A percentile compares a stretch with the other conserved stretches of the same genome.
phyloP scores from a whole-genome alignment of 2,888 invertebrate species.

The Sthenelais limicola region DNA sequence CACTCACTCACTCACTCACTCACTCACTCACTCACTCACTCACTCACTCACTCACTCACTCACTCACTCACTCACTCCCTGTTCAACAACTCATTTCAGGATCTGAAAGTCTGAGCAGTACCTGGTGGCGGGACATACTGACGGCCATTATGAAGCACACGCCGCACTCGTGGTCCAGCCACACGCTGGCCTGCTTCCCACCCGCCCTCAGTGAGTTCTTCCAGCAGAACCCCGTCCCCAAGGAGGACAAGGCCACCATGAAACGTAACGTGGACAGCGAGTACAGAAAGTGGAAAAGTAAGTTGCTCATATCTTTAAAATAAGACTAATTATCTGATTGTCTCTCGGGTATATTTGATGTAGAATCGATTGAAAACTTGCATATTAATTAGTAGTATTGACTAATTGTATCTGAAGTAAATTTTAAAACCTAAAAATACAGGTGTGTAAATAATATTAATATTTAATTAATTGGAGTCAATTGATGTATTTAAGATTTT shows the following conservation, averaged over 20 bases:
- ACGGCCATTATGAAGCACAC: slow-evolving; percentile 92
- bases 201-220: slow-evolving; percentile 91
- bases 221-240: slow-evolving; percentile 72
- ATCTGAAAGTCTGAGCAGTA: slow-evolving; percentile 72
- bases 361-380: not conserved
- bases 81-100: too few relatives aligned
- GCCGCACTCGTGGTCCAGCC: slow-evolving; percentile 95
- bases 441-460: too few relatives aligned
- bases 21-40: too few relatives aligned
- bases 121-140: slow-evolving; percentile 92
- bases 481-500: too few relatives aligned
- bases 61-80: too few relatives aligned
- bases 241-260: slow-evolving; percentile 89
- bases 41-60: too few relatives aligned
- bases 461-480: too few relatives aligned
- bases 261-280: slow-evolving; percentile 79
- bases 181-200: slow-evolving; percentile 93
- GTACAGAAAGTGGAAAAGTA: slow-evolving; percentile 89
- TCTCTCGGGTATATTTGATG: not conserved
- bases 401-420: not conserved
- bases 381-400: not conserved
- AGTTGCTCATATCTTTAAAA: too few relatives aligned
- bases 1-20: too few relatives aligned
- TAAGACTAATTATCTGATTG: not conserved
- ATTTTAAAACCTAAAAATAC: slow-evolving; percentile 23